A percentile compares a stretch with the other conserved stretches of the same genome.
Conservation (phyloP, 2,888 invertebrate species). For the Tethea ocularis region DNA sequence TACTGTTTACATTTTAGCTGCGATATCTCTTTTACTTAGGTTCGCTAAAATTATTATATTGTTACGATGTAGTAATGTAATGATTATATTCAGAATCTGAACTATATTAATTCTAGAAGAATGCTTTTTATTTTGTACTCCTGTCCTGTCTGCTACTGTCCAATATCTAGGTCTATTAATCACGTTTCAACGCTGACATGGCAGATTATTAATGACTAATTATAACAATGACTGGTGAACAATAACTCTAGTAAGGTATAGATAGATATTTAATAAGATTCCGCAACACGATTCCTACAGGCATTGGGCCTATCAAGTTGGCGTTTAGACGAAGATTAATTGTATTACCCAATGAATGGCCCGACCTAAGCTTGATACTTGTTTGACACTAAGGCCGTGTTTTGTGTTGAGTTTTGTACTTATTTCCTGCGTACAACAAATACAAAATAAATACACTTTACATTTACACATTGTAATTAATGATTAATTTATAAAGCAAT, state of each 20-base stretch:
- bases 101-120: conserved; percentile 22
- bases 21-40: not conserved
- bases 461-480: conserved; percentile 6
- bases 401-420: conserved; percentile 32
- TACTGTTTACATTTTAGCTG: too few species aligned
- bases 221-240: conserved; percentile 72
- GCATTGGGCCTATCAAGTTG: conserved; percentile 66
- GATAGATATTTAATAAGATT: conserved; percentile 74
- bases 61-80: not conserved
- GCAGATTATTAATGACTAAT: conserved; percentile 75
- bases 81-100: too few species aligned
- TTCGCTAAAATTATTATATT: not conserved
- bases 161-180: conserved; percentile 55
- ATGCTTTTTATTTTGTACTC: conserved; percentile 29
- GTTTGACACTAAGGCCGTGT: conserved; percentile 45
- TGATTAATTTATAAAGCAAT: conserved; percentile 1
- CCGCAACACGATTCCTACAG: conserved; percentile 71
- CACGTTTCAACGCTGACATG: conserved; percentile 59
- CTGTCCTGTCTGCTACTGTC: conserved; percentile 38
- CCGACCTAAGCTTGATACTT: conserved; percentile 49
- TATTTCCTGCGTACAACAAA: conserved; percentile 10
- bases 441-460: conserved; percentile 8
- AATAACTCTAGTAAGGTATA: conserved; percentile 63
- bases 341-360: conserved; percentile 50
- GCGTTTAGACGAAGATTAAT: conserved; percentile 76